Evolutionary conservation across 1,140 invertebrate genomes (phyloP).

Genomic region (Manduca sexta): DNA sequence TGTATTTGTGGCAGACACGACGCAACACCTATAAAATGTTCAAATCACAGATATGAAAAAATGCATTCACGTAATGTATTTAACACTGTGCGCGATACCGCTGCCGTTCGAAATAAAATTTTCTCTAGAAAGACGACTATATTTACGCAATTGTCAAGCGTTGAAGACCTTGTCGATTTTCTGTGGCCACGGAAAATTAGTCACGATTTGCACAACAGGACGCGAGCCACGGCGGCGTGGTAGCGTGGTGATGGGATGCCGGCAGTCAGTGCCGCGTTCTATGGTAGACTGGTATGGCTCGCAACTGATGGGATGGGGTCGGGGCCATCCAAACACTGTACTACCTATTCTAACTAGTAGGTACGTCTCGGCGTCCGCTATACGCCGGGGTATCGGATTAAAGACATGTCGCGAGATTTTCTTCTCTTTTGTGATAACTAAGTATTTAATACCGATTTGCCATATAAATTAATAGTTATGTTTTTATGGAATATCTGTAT

Average conservation of each 20-base stretch:
- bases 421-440: neutral
- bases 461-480: no score
- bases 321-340: conserved; percentile 42
- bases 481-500: no score
- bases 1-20: no score
- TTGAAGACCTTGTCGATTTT: conserved; percentile 8
- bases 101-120: neutral
- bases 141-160: neutral
- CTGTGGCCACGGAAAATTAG: neutral
- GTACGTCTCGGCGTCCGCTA: conserved; percentile 9
- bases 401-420: neutral
- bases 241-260: conserved; percentile 12
- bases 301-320: conserved; percentile 49
- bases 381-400: neutral
- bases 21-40: no score
- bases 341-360: conserved; percentile 25
- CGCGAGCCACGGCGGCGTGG: conserved; percentile 2
- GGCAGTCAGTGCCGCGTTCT: conserved; percentile 39
- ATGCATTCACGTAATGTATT: conserved; percentile 4
- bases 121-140: conserved; percentile 1
- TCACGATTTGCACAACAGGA: conserved; percentile 9
- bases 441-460: no score
- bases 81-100: no score
- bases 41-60: neutral
- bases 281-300: conserved; percentile 41